Base-by-base conservation (phyloP, 64 coral and sea anemone genomes). In the Dendronephthya gigantea region DNA sequence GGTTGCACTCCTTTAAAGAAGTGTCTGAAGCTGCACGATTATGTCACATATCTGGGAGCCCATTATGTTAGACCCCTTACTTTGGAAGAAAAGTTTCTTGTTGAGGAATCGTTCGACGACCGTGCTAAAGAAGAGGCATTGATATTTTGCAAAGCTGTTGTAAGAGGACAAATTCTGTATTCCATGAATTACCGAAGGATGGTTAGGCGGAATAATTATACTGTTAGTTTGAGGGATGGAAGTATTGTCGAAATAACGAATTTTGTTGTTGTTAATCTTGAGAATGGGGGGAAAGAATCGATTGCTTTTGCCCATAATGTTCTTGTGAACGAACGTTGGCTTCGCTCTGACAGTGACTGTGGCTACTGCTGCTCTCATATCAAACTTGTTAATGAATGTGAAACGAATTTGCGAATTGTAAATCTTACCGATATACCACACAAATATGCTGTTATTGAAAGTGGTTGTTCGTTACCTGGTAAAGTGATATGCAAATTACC, bases 391-490 rank as follows among this genome's bases (percentile, higher is more conserved):
- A 52, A 12, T 16, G 23, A 12, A 52, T 22, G 50, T 52, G 50
- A 52, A 52, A 22, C 13, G 50, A 52, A 52, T 52, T 52, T 74
- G 25, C 13, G 32, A 74, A 1, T 74, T 17, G 30, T 74, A 11
- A 74, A 74, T 13, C 32, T 74, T 27, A 11, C 11, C 13, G 12
- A 28, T 30, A 35, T 74, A 35, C 19, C 22, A 27, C 68, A 74
- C 27, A 70, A 70, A 70, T 70, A 70, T 70, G 66, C 66, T 70
- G 66, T 70, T 9, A 25, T 70, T 31, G 66, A 70, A 70, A 70
- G 30, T 70, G 19, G 66, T 15, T 25, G 9, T 25, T n/a, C 23
- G 9, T 15, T 70, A 9, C 66, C 66, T 70, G 66, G 66, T 22
- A 70, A 70, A 31, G 27, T 70, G 30, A 17, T 10, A 9, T 70